A percentile compares a stretch with the other conserved stretches of the same genome.
phyloP scores from a whole-genome alignment of 2,113 vertebrate species.

The Perognathus longimembris region DNA sequence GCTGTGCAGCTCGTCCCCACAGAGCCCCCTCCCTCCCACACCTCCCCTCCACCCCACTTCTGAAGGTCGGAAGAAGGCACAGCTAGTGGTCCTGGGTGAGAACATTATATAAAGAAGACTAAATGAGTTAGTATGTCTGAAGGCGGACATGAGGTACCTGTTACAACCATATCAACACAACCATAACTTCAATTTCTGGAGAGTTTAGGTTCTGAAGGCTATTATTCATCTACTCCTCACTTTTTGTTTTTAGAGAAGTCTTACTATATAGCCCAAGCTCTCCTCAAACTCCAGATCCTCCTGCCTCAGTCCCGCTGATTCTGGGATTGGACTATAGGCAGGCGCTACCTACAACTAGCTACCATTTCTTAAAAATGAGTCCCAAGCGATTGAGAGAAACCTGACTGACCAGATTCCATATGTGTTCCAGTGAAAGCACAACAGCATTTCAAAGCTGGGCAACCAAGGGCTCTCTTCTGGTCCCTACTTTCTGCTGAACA shows the following conservation, averaged over 20 bases:
- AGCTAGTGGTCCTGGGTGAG: background rate
- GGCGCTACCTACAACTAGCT: background rate
- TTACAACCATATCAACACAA: background rate
- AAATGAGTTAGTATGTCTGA: background rate
- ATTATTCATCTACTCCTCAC: background rate
- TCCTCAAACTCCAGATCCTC: background rate
- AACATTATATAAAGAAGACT: background rate
- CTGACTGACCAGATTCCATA: background rate
- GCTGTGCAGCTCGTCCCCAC: background rate
- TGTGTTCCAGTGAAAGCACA: background rate
- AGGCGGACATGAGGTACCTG: background rate
- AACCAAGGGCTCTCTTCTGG: background rate
- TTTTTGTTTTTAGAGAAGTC: background rate
- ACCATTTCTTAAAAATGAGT: background rate
- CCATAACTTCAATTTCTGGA: background rate
- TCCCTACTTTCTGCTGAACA: background rate
- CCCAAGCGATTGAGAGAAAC: background rate
- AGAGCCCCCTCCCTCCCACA: too few species aligned
- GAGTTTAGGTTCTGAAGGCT: background rate
- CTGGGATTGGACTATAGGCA: background rate
- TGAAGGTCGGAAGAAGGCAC: slow-evolving; percentile 14
- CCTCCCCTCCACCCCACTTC: background rate
- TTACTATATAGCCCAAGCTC: too few species aligned
- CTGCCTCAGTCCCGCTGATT: background rate
- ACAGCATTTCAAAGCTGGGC: background rate